Evolutionary conservation across 2,888 invertebrate genomes (phyloP), one percentile per base, ranked within the genome.

Genomic region (Agrotis segetum): DNA sequence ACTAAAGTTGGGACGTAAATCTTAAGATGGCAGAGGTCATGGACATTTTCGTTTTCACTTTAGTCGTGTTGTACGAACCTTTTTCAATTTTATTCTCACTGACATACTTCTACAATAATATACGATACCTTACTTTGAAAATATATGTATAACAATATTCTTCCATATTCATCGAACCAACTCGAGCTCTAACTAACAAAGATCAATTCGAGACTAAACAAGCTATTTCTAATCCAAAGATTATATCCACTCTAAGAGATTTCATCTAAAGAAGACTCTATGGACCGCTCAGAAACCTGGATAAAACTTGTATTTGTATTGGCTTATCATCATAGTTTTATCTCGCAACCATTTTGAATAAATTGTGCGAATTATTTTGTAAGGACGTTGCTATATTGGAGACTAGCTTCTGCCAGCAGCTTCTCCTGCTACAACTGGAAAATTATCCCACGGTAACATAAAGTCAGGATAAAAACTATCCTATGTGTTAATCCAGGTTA

Each of bases 341-440:
- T 81, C 56, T 77, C 53, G 53, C 16, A 21, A n/a, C 53, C 71
- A 69, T 81, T 81, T 81, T 81, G 82, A 77, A 77, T 81, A 81
- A 68, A 77, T 81, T 76, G 29, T 53, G 24, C 17, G 47, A 56
- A 81, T 75, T 70, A 61, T 64, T 67, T 64, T 47, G 61, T 55
- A 64, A 58, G 50, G 24, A 55, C 40, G 21, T 34, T 21, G 4
- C 21, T n/a, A 21, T 21, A 34, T 17, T 21, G 44, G 13, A 11
- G 40, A n/a, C n/a, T n/a, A n/a, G n/a, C n/a, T n/a, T n/a, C n/a
- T n/a, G n/a, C n/a, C n/a, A n/a, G n/a, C n/a, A n/a, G n/a, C n/a
- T n/a, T n/a, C n/a, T n/a, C n/a, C n/a, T n/a, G n/a, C n/a, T n/a
- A n/a, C n/a, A n/a, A n/a, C n/a, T n/a, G n/a, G n/a, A n/a, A n/a